A percentile compares a stretch with the other conserved stretches of the same genome.
Conservation (phyloP, 2,113 vertebrate genomes). For the Geococcyx californianus region DNA sequence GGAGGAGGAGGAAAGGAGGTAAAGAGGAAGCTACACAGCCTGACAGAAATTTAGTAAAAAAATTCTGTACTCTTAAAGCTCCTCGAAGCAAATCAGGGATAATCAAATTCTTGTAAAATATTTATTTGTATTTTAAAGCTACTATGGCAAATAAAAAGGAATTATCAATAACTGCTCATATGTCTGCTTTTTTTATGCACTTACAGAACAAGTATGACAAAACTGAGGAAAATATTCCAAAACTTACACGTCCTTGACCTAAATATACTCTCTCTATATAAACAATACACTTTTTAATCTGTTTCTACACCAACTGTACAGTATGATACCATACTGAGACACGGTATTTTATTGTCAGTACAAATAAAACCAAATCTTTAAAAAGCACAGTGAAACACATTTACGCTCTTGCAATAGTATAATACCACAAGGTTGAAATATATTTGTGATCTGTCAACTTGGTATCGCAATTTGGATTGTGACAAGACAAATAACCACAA, state of each 20-base stretch:
- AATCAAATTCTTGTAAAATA: background rate
- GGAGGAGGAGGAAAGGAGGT: rapidly evolving
- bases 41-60: background rate
- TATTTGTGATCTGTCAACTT: too few species aligned
- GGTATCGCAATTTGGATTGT: background rate
- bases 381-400: background rate
- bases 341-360: background rate
- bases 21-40: rapidly evolving
- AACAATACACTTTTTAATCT: background rate
- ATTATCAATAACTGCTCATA: background rate
- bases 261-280: background rate
- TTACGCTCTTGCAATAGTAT: background rate
- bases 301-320: background rate
- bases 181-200: background rate
- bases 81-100: background rate
- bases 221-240: background rate
- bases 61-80: background rate
- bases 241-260: background rate
- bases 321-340: background rate
- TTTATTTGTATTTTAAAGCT: background rate
- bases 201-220: background rate
- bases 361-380: background rate
- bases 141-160: background rate
- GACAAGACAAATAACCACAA: background rate
- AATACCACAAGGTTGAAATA: background rate